Conservation (phyloP, 2,113 vertebrate species). For the Corythaixoides concolor region DNA sequence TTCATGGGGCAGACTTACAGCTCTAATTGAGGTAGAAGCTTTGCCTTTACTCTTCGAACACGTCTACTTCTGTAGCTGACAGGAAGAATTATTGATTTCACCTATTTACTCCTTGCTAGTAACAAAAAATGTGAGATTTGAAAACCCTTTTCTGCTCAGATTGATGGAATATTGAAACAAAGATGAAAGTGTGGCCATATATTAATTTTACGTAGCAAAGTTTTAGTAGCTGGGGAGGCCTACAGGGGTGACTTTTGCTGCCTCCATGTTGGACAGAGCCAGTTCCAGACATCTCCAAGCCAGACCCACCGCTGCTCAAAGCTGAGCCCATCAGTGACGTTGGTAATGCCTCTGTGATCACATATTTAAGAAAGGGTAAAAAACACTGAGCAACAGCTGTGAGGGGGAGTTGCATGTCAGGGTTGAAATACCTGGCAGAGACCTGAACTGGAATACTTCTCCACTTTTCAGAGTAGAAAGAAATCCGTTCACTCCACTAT, state of each 20-base stretch:
- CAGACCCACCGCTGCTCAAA: not conserved
- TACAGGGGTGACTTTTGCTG: not conserved
- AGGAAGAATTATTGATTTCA: not conserved
- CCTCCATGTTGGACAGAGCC: not conserved
- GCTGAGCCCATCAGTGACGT: not conserved
- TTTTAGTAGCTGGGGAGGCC: not conserved
- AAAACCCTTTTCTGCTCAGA: not conserved
- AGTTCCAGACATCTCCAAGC: not conserved
- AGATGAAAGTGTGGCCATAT: rapidly evolving
- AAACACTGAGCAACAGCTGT: not conserved
- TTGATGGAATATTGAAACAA: not conserved
- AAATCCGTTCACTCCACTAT: not conserved
- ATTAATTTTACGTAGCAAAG: not conserved
- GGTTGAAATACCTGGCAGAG: not conserved
- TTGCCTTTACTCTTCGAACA: not conserved
- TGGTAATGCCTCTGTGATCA: not conserved
- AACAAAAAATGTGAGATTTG: not conserved
- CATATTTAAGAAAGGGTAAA: not conserved
- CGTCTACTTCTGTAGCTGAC: not conserved
- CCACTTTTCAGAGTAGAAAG: not conserved
- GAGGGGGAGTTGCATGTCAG: not conserved
- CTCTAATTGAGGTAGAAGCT: not conserved
- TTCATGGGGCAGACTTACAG: not conserved
- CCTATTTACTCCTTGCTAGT: not conserved
- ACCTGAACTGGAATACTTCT: not conserved